Evolutionary conservation across 2,113 vertebrate genomes (phyloP), one percentile per base, ranked within the genome.

Genomic region (Pseudorectes ferrugineus): DNA sequence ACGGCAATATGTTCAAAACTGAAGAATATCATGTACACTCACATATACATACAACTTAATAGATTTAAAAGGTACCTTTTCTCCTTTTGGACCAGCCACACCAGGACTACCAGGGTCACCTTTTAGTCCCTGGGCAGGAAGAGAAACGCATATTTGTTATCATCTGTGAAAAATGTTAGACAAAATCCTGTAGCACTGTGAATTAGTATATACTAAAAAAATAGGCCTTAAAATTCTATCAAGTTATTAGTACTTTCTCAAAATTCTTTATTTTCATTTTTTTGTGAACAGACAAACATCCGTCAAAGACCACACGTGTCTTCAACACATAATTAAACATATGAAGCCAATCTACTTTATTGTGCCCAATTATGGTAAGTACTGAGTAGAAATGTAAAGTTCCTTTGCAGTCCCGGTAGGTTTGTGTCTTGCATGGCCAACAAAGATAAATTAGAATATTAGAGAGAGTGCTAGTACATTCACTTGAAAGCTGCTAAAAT

Each of bases 71-170:
- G 45, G 96, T 98, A 99, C 99, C 98, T 99, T 98, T 97, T 98
- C 98, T 98, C 99, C 99, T 98, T 98, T 99, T 9, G 96, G 97
- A 90, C 99, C 98, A 91, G 93, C 59, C 68, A 92, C 89, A 95
- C 98, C 99, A 90, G 73, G 94, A 96, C 93, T 96, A 82, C 98
- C 99, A 88, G 95, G 93, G 96, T 99, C 98, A 94, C 99, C 99
- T 98, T 98, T 98, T 55, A 98, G 95, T 97, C 99, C 99, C 99
- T 99, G 91, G 63, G 78, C 24, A 96, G 96, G 87, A 95, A 95
- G 73, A 97, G 59, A 97, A 96, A 95, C 43, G 28, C 36, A 6
- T 77, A 84, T 66, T 91, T 45, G 24, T 89, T 77, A 42, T 73
- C 33, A 62, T 76, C 22, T n/a, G 35, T 20, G 20, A n/a, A 88